phyloP scores from a whole-genome alignment of 2,113 vertebrate species.

The Scolopax mira region DNA sequence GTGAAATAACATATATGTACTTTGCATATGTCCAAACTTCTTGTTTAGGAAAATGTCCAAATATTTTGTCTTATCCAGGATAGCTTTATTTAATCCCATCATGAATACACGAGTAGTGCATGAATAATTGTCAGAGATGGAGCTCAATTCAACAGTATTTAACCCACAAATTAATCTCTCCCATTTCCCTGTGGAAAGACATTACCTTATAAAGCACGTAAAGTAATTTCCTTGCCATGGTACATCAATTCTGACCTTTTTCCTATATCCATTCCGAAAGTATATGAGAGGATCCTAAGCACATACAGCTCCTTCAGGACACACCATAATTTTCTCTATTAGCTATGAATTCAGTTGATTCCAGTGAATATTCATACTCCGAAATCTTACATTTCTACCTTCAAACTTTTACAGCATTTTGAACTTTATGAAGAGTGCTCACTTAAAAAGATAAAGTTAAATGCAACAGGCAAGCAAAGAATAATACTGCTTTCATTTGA shows the following conservation, averaged over 20 bases:
- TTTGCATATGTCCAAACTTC: not conserved
- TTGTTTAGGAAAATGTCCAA: not conserved
- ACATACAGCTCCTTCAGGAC: not conserved
- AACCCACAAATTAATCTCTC: not conserved
- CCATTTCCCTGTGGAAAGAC: not conserved
- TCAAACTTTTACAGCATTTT: not conserved
- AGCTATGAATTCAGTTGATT: not conserved
- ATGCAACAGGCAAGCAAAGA: not conserved
- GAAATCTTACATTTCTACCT: not conserved
- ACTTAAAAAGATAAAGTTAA: not conserved
- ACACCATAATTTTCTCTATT: not conserved
- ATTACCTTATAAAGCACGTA: not conserved
- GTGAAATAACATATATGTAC: not conserved
- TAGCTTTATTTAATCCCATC: not conserved
- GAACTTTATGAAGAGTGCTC: not conserved
- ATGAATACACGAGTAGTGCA: not conserved
- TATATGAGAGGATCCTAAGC: not conserved
- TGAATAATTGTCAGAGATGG: not conserved
- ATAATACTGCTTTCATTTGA: not conserved
- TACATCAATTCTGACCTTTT: conserved; percentile 34
- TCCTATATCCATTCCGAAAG: not conserved
- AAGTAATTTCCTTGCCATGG: not conserved
- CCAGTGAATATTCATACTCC: not conserved
- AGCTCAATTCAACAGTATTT: not conserved
- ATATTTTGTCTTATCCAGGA: not conserved